Percentiles rank a stretch among this genome's conserved stretches.
Conservation (phyloP, 2,797 vertebrate genomes). For the Chaetodon trifasciatus region DNA sequence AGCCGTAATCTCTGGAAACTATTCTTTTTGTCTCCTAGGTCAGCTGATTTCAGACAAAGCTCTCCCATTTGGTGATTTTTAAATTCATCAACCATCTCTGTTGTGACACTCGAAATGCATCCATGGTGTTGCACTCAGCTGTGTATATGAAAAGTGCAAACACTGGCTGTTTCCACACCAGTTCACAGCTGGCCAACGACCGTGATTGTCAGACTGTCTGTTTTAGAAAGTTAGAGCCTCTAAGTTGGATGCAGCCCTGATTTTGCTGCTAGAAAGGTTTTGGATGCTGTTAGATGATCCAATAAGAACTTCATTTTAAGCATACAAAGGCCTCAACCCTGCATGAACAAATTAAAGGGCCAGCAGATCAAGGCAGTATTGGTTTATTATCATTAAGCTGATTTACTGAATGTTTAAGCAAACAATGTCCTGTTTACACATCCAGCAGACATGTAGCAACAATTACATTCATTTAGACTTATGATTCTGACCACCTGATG, state of each 20-base stretch:
- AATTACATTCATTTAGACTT: neutral
- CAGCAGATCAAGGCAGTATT: neutral
- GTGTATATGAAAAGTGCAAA: neutral
- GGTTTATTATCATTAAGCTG: slow-evolving; percentile 1
- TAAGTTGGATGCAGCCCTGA: neutral
- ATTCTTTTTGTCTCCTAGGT: neutral
- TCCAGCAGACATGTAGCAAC: neutral
- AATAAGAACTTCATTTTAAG: neutral
- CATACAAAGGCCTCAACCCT: neutral
- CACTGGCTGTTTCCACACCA: neutral
- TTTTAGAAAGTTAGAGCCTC: neutral
- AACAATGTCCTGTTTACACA: neutral
- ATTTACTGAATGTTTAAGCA: neutral
- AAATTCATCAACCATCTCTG: neutral
- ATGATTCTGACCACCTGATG: neutral
- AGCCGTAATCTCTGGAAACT: neutral
- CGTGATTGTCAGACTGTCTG: neutral
- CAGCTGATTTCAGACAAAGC: no score
- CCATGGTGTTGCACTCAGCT: neutral
- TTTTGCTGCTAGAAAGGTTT: neutral
- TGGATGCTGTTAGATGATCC: neutral
- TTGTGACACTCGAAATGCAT: neutral
- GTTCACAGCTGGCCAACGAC: neutral
- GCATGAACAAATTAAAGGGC: neutral
- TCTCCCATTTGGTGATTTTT: neutral